A percentile compares a stretch with the other conserved stretches of the same genome.
Evolutionary conservation across 2,113 vertebrate species (phyloP).

Genomic region (Lophochroa leadbeateri): DNA sequence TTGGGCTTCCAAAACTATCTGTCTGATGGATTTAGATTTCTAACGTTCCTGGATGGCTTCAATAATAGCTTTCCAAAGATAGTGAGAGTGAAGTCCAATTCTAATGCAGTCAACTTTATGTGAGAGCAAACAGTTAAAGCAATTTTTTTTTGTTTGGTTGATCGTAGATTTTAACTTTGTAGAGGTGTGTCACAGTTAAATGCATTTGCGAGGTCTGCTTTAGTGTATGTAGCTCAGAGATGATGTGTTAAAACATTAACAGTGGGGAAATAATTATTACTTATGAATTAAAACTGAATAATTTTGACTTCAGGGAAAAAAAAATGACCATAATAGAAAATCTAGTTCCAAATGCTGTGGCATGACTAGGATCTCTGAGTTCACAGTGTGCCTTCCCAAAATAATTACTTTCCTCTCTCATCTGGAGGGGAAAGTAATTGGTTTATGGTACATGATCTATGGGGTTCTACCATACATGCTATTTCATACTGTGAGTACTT

Average conservation of each 20-base stretch:
- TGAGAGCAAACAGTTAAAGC: neutral
- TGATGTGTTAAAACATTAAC: neutral
- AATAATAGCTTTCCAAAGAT: neutral
- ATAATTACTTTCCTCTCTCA: slow-evolving; percentile 11
- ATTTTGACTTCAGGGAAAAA: neutral
- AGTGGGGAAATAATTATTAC: neutral
- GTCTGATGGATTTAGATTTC: neutral
- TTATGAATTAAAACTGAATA: neutral
- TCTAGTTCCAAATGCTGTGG: neutral
- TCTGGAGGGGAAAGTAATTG: neutral
- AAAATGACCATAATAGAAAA: neutral
- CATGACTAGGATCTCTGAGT: neutral
- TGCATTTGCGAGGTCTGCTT: neutral
- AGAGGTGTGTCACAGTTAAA: neutral
- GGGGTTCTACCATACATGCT: neutral
- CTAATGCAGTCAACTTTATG: neutral
- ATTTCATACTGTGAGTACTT: neutral
- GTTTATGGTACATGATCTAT: neutral
- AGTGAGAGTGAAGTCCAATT: neutral
- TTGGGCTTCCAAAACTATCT: neutral
- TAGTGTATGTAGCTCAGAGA: neutral
- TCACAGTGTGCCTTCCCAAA: neutral
- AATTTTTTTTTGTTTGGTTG: neutral
- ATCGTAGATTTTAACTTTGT: neutral
- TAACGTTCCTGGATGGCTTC: neutral